Evolutionary conservation across 2,888 invertebrate species (phyloP).

Genomic region (Heliconius erato): DNA sequence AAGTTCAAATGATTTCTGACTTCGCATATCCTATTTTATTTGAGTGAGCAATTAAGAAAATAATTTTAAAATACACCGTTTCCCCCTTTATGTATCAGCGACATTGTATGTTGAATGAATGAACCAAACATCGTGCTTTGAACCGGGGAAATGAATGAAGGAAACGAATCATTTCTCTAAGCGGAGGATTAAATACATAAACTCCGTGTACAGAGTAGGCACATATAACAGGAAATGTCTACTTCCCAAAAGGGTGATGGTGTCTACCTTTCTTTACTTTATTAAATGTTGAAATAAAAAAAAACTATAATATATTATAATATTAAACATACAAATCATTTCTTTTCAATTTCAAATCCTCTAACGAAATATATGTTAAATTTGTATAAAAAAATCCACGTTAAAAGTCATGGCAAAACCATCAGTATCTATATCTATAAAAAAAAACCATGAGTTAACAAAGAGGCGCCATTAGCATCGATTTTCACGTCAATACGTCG

Average conservation of each 20-base stretch:
- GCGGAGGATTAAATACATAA: neutral
- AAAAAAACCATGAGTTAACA: constrained; percentile 14
- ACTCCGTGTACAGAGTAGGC: neutral
- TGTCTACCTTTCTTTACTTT: neutral
- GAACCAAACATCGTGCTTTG: neutral
- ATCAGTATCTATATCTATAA: neutral
- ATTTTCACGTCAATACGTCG: constrained; percentile 36
- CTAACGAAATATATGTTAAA: too few relatives aligned
- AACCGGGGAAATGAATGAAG: neutral
- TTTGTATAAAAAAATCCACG: too few relatives aligned
- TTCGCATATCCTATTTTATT: too few relatives aligned
- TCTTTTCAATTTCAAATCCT: too few relatives aligned
- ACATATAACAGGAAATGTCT: too few relatives aligned
- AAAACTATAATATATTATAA: too few relatives aligned
- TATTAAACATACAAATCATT: too few relatives aligned
- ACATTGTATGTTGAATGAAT: neutral
- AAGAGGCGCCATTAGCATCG: constrained; percentile 33
- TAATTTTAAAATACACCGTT: neutral
- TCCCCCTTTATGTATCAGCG: neutral
- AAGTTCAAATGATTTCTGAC: too few relatives aligned
- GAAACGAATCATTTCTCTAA: neutral
- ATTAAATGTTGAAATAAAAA: neutral
- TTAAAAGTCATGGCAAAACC: neutral
- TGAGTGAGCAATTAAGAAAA: too few relatives aligned
- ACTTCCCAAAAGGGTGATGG: neutral